These are phyloP conservation scores for Drosophila asahinai DNA, from an alignment of 1,140 invertebrate species.

Conservation along the genomic window DNA sequence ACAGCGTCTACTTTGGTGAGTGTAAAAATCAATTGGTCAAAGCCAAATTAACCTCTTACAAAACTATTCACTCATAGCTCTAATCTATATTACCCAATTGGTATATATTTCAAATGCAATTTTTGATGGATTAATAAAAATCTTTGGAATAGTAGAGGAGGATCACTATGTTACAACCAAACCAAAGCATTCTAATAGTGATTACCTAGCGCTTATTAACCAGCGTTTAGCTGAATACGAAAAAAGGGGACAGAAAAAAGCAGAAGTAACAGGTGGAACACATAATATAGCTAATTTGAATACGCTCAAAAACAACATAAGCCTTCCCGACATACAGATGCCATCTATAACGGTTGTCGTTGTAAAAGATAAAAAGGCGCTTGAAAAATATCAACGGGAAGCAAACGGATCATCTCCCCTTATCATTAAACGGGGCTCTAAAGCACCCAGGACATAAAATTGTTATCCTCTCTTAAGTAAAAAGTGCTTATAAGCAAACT, in stretches of 20 bases:
- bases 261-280: no score
- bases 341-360: background rate
- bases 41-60: no score
- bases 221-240: background rate
- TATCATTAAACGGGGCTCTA: background rate
- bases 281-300: conserved; percentile 1
- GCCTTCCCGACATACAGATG: background rate
- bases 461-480: no score
- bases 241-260: background rate
- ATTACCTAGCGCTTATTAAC: no score
- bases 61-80: background rate
- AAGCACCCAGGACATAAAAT: background rate
- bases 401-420: no score
- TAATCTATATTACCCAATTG: background rate
- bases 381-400: background rate
- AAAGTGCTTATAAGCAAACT: no score
- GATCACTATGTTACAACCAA: no score
- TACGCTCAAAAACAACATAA: background rate
- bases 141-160: no score
- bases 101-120: background rate
- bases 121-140: background rate
- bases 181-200: no score
- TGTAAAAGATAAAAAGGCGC: background rate
- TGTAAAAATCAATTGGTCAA: no score
- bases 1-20: no score